Base-by-base conservation (phyloP, 2,797 vertebrate genomes). In the Periophthalmus magnuspinnatus region DNA sequence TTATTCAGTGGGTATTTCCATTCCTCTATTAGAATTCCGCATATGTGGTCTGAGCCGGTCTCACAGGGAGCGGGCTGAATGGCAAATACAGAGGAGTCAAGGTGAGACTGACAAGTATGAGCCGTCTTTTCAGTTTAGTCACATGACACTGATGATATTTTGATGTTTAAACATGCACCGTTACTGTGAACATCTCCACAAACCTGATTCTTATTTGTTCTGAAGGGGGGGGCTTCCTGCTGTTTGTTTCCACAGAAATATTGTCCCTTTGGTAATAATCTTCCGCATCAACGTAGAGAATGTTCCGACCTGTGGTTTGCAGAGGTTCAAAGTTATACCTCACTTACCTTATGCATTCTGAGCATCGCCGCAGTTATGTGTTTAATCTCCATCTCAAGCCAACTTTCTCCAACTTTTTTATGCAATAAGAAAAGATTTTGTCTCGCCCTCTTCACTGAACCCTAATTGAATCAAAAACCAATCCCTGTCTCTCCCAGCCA, bases 391-490 rank as follows among this genome's bases (percentile, higher is more conserved):
- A 50, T 8, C 48, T n/a, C 19, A 19, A n/a, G 19, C 7, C 17
- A 54, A 54, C 52, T 54, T 54, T 52, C 17, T 19, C 48, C 19
- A 7, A 7, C 48, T 50, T 52, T n/a, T 48, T 33, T 67, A 11
- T 13, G 38, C 38, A 13, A 11, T 41, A 41, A 41, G 28, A 41
- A 17, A 67, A 66, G 22, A 45, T 10, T n/a, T 28, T 14, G 28
- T 24, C 17, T 6, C 55, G 0, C 33, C 14, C 16, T 48, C 5
- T 5, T 19, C 2, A 32, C 45, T 47, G 70, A 8, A 59, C 32
- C 21, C 24, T 61, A 24, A 63, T 5, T 60, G 17, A 61, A 71
- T 14, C 1, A 67, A 68, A 70, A 71, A 71, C 68, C 56, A 47
- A 61, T 60, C 38, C 11, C 5, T 0, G 4, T 24, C 36, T 59